Evolutionary conservation across 2,113 vertebrate genomes (phyloP).

Genomic region (Hassar affinis): DNA sequence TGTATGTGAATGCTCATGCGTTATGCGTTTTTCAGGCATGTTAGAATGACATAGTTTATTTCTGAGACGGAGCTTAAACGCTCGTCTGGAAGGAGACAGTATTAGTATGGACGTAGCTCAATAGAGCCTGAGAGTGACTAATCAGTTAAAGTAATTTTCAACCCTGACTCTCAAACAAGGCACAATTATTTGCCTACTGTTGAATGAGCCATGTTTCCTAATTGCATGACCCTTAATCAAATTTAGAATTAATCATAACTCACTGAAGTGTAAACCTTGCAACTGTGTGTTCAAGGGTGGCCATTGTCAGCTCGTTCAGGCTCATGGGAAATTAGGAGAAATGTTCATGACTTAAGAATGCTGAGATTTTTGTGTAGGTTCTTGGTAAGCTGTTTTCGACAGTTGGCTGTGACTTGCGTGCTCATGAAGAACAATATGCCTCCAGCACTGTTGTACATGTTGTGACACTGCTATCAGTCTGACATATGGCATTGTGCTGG

Average conservation of each 20-base stretch:
- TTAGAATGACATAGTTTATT: too few relatives aligned
- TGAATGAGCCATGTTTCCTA: constrained; percentile 31
- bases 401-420: neutral
- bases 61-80: too few relatives aligned
- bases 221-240: constrained; percentile 36
- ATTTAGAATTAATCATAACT: constrained; percentile 22
- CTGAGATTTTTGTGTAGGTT: neutral
- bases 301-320: constrained; percentile 15
- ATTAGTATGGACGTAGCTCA: too few relatives aligned
- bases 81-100: too few relatives aligned
- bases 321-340: constrained; percentile 9
- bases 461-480: constrained; percentile 15
- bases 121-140: constrained; percentile 28
- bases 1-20: too few relatives aligned
- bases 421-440: constrained; percentile 30
- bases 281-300: constrained; percentile 10
- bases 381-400: neutral
- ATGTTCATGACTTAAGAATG: constrained; percentile 1
- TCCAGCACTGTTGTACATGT: constrained; percentile 27
- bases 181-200: constrained; percentile 29
- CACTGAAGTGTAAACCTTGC: constrained; percentile 16
- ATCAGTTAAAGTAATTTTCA: constrained; percentile 40
- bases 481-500: constrained; percentile 19
- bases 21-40: too few relatives aligned
- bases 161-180: constrained; percentile 33